phyloP scores from a whole-genome alignment of 2,113 vertebrate species.

The Polypterus senegalus region DNA sequence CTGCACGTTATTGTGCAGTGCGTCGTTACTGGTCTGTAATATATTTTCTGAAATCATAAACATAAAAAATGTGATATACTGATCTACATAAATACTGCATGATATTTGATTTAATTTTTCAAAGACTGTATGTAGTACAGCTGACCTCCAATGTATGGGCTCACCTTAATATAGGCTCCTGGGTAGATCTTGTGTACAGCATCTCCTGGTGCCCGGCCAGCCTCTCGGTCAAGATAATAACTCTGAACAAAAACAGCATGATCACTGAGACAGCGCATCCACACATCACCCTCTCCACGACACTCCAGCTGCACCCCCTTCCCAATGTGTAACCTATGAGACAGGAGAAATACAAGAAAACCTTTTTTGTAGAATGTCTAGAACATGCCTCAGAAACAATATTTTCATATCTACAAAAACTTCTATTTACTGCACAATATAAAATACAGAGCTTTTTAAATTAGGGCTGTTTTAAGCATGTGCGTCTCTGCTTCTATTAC shows the following conservation, averaged over 20 bases:
- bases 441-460: too few relatives aligned
- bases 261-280: conserved; percentile 62
- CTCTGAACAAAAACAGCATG: conserved; percentile 65
- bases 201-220: conserved; percentile 58
- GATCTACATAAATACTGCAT: background rate
- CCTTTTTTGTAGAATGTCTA: too few relatives aligned
- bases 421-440: too few relatives aligned
- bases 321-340: conserved; percentile 50
- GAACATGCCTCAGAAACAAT: too few relatives aligned
- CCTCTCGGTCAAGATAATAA: conserved; percentile 58
- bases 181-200: conserved; percentile 69
- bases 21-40: too few relatives aligned
- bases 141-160: background rate
- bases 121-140: too few relatives aligned
- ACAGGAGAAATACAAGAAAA: background rate
- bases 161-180: conserved; percentile 57
- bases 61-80: too few relatives aligned
- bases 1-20: too few relatives aligned
- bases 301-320: conserved; percentile 56
- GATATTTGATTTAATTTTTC: background rate
- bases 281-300: conserved; percentile 54
- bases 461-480: too few relatives aligned
- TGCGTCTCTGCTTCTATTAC: too few relatives aligned
- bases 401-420: too few relatives aligned
- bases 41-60: too few relatives aligned